Conservation (phyloP, 2,888 invertebrate species). For the Fabriciana adippe region DNA sequence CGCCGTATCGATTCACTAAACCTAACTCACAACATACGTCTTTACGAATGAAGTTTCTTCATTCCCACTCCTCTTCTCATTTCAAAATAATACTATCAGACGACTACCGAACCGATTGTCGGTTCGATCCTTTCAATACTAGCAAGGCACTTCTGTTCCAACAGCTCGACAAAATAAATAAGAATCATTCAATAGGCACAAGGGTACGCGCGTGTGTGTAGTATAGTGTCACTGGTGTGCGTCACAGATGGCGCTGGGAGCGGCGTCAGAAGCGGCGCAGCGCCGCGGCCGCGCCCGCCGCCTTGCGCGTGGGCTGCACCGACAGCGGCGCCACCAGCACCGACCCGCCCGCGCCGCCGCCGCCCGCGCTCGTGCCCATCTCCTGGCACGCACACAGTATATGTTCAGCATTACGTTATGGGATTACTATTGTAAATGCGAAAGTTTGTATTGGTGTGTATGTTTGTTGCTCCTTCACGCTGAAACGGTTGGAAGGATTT, state of each 20-base stretch:
- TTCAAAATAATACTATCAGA: constrained; percentile 63
- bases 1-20: constrained; percentile 30
- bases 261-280: constrained; percentile 86
- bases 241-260: constrained; percentile 52
- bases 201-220: not conserved
- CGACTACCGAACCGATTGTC: constrained; percentile 46
- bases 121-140: constrained; percentile 47
- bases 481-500: too few relatives aligned
- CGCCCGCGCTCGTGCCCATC: constrained; percentile 84
- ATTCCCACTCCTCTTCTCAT: constrained; percentile 44
- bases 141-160: constrained; percentile 57
- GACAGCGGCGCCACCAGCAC: constrained; percentile 90
- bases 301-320: constrained; percentile 92
- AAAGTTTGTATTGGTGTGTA: too few relatives aligned
- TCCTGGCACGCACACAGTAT: constrained; percentile 76
- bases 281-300: constrained; percentile 86
- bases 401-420: not conserved
- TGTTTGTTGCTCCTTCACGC: too few relatives aligned
- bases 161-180: constrained; percentile 44
- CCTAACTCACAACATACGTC: constrained; percentile 41
- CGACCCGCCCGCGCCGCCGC: constrained; percentile 78
- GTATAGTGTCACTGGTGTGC: constrained; percentile 24
- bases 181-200: constrained; percentile 39
- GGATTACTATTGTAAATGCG: not conserved
- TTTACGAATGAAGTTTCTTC: constrained; percentile 48